These are phyloP conservation scores for Melieria picta DNA, from an alignment of 2,888 invertebrate species.

Conservation along the genomic window DNA sequence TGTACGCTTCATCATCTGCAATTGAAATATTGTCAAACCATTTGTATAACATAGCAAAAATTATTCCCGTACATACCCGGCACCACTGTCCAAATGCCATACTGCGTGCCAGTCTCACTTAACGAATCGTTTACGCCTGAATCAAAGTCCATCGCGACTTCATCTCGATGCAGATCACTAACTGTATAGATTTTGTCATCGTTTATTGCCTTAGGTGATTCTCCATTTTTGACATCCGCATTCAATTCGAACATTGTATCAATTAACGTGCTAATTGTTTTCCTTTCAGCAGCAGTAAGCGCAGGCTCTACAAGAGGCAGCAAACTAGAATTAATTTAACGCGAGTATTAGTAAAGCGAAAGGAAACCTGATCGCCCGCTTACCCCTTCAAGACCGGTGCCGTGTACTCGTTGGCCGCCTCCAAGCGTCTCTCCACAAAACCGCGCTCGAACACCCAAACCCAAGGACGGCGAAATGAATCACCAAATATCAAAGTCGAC, in stretches of 20 bases:
- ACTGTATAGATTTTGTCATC: slow-evolving; percentile 43
- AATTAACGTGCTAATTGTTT: slow-evolving; percentile 46
- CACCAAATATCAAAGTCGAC: slow-evolving; percentile 58
- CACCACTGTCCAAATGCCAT: slow-evolving; percentile 53
- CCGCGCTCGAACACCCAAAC: slow-evolving; percentile 55
- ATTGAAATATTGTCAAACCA: slow-evolving; percentile 19
- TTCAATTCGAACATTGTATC: slow-evolving; percentile 41
- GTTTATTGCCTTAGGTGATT: slow-evolving; percentile 3
- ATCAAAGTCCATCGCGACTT: slow-evolving; percentile 30
- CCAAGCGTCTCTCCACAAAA: slow-evolving; percentile 53
- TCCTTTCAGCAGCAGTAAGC: slow-evolving; percentile 44
- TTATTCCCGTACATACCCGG: slow-evolving; percentile 45
- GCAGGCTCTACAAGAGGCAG: slow-evolving; percentile 55
- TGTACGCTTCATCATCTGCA: slow-evolving; percentile 47
- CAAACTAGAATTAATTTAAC: slow-evolving; percentile 46
- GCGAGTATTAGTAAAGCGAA: background rate
- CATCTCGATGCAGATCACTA: slow-evolving; percentile 39
- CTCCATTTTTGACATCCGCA: slow-evolving; percentile 23
- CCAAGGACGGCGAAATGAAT: slow-evolving; percentile 55
- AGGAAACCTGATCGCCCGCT: background rate
- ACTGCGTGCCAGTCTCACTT: background rate
- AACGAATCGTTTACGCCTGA: background rate
- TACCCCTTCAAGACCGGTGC: slow-evolving; percentile 56
- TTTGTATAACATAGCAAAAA: no score
- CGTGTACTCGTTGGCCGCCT: slow-evolving; percentile 51